Evolutionary conservation across 2,113 vertebrate genomes (phyloP).

Genomic region (Lasiurus cinereus): DNA sequence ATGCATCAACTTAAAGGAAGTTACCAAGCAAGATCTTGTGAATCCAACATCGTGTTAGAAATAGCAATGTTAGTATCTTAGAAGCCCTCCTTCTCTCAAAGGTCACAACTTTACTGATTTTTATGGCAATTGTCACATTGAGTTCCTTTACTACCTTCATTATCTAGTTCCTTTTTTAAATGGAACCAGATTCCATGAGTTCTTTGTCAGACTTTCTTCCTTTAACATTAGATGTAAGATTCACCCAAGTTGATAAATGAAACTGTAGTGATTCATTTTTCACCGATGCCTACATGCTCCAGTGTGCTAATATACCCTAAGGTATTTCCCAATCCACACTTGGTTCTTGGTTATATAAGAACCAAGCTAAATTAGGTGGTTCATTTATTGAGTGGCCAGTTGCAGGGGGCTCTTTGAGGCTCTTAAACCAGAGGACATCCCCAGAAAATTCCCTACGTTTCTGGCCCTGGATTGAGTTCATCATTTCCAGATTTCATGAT

Average conservation of each 20-base stretch:
- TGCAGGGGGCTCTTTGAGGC: too few species aligned
- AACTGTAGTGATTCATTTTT: not conserved
- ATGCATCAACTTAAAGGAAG: not conserved
- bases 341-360: too few species aligned
- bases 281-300: not conserved
- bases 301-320: not conserved
- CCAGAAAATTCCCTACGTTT: too few species aligned
- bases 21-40: constrained; percentile 1
- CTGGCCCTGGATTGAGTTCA: too few species aligned
- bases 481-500: not conserved
- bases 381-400: too few species aligned
- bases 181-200: not conserved
- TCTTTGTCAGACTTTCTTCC: not conserved
- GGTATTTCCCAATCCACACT: not conserved
- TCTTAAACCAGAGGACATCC: too few species aligned
- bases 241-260: not conserved
- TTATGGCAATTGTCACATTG: not conserved
- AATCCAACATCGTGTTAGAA: not conserved
- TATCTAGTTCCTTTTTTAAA: not conserved
- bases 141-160: not conserved
- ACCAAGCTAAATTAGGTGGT: too few species aligned
- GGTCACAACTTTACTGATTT: not conserved
- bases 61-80: not conserved
- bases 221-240: not conserved
- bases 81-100: not conserved